Evolutionary conservation across 2,113 vertebrate genomes (phyloP).

Genomic region (Mesocricetus auratus): DNA sequence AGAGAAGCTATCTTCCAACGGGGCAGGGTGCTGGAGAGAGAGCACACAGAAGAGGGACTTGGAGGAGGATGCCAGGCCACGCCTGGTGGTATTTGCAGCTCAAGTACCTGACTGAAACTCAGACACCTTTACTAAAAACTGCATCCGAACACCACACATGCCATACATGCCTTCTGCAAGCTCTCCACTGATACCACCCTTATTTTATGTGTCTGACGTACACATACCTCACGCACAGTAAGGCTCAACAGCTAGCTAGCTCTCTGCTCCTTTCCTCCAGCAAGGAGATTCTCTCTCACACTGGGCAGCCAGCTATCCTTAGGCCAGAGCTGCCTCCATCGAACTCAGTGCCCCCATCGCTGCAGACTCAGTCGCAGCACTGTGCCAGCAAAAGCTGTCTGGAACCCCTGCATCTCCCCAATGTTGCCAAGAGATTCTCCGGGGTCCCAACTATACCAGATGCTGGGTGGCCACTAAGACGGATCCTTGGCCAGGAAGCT

Average conservation of each 20-base stretch:
- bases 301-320: not conserved
- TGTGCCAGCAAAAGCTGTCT: not conserved
- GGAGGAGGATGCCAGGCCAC: not conserved
- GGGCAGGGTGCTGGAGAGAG: slow-evolving; percentile 39
- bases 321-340: not conserved
- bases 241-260: not conserved
- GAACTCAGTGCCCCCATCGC: not conserved
- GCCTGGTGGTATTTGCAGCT: not conserved
- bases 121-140: not conserved
- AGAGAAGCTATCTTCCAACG: not conserved
- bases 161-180: not conserved
- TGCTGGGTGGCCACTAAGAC: not conserved
- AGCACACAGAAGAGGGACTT: not conserved
- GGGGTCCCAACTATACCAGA: not conserved
- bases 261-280: not conserved
- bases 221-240: not conserved
- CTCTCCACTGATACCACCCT: not conserved
- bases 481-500: not conserved
- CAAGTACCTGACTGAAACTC: rapidly evolving
- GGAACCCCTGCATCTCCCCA: not conserved
- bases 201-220: no score
- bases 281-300: not conserved
- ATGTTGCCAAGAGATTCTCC: not conserved
- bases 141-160: not conserved
- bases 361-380: not conserved